Base-by-base conservation (phyloP, 2,113 vertebrate species). In the Uria aalge region DNA sequence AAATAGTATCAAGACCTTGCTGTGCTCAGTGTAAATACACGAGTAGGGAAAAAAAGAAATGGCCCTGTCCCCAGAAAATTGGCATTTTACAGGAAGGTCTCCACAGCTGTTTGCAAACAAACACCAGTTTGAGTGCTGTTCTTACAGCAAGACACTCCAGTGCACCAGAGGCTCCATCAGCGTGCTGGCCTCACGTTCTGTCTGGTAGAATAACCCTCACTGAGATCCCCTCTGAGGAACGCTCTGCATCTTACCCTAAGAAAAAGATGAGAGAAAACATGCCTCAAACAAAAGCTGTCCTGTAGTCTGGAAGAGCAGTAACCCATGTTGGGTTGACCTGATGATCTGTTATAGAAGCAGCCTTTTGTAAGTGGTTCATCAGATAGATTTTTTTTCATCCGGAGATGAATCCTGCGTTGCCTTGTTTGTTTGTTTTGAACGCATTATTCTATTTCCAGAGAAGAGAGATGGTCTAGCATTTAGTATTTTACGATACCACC, bases 161-260 rank as follows among this genome's bases (percentile, higher is more conserved):
- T 24, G 40, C 79, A 60, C 18, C 8, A 72, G n/a, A 71, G 34
- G 16, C 30, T 88, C 9, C 32, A 13, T 9, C 2, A 3, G 3
- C 0, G 0, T 19, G 8, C 27, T 38, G 30, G 32, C 26, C 55
- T 84, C 2, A 0, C 2, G 0, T 41, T 55, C 13, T 47, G 22
- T 15, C 36, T 73, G 22, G 8, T 68, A 55, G 47, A 75, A 52
- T 64, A 92, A 67, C 5, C 24, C 18, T 69, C n/a, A 34, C 22
- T 22, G 36, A 62, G 53, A 17, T 40, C 19, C 6, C 9, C 41
- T 2, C 34, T 57, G 20, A 47, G 29, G n/a, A 47, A n/a, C 2
- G 2, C 15, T 69, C n/a, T 75, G 24, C 19, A 40, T 69, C 45
- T 86, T 59, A n/a, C 8, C 32, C 13, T 57, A 84, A 22, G 27